phyloP scores from a whole-genome alignment of 1,140 invertebrate species.

The Euwallacea similis region DNA sequence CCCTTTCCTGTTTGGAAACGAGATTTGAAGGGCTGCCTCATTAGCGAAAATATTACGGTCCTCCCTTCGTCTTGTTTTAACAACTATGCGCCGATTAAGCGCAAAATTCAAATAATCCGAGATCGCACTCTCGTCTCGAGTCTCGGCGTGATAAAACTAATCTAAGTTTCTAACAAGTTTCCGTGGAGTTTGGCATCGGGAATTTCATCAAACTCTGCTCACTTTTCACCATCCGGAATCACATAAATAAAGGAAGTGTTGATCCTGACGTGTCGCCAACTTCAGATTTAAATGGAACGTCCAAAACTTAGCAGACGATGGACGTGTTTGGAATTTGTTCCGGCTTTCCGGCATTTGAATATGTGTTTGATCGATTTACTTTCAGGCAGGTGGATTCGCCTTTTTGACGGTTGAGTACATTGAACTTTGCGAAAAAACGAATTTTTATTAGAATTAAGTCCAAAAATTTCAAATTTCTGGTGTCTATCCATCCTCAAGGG shows the following conservation, averaged over 20 bases:
- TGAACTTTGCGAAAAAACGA: too few relatives aligned
- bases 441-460: too few relatives aligned
- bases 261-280: slow-evolving; percentile 22
- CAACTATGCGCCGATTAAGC: slow-evolving; percentile 1
- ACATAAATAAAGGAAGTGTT: slow-evolving; percentile 31
- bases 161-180: slow-evolving; percentile 43
- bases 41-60: too few relatives aligned
- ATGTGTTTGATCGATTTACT: too few relatives aligned
- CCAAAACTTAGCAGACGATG: slow-evolving; percentile 14
- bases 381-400: too few relatives aligned
- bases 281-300: slow-evolving; percentile 19
- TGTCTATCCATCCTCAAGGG: too few relatives aligned
- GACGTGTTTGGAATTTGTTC: slow-evolving; percentile 8
- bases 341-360: too few relatives aligned
- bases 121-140: slow-evolving; percentile 20
- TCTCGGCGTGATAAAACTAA: slow-evolving; percentile 38
- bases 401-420: too few relatives aligned
- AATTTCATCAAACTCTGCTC: slow-evolving; percentile 31
- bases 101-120: slow-evolving; percentile 31
- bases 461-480: too few relatives aligned
- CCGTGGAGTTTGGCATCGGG: slow-evolving; percentile 23
- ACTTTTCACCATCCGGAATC: slow-evolving; percentile 26
- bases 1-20: too few relatives aligned
- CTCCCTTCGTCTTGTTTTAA: too few relatives aligned
- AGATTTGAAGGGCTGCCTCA: too few relatives aligned